Evolutionary conservation across 2,113 vertebrate species (phyloP).

Genomic region (Spermophilus dauricus): DNA sequence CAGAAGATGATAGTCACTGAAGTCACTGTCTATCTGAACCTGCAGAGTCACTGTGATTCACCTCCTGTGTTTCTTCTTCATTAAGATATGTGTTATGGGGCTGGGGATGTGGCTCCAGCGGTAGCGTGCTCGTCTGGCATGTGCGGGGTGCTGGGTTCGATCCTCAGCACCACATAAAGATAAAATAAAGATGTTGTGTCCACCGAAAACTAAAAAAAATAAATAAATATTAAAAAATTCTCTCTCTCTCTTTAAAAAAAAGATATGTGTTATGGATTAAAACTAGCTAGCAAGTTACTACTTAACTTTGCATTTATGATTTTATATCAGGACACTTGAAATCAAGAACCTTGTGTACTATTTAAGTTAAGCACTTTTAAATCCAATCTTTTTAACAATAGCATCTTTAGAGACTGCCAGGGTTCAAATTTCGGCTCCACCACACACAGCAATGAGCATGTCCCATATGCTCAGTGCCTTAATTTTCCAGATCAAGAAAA

Average conservation of each 20-base stretch:
- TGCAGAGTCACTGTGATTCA: background rate
- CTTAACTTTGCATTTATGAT: background rate
- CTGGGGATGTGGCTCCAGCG: no score
- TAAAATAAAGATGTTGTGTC: no score
- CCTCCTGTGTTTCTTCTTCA: background rate
- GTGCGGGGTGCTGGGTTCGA: no score
- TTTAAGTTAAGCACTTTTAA: background rate
- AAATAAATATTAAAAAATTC: no score
- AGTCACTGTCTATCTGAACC: background rate
- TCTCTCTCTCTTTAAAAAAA: no score
- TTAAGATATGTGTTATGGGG: background rate
- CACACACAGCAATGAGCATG: background rate
- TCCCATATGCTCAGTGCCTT: background rate
- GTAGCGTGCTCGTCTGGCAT: no score
- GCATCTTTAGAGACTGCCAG: background rate
- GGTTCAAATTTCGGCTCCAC: background rate
- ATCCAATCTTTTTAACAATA: background rate
- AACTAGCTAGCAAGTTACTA: background rate
- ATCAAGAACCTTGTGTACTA: background rate
- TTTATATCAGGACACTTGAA: constrained; percentile 17
- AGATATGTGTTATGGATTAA: background rate
- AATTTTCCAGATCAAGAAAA: background rate
- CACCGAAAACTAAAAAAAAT: no score
- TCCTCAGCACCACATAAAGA: no score
- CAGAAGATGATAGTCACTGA: background rate